These are phyloP conservation scores for Athene noctua DNA, from an alignment of 2,113 vertebrate genomes.

Conservation along the genomic window DNA sequence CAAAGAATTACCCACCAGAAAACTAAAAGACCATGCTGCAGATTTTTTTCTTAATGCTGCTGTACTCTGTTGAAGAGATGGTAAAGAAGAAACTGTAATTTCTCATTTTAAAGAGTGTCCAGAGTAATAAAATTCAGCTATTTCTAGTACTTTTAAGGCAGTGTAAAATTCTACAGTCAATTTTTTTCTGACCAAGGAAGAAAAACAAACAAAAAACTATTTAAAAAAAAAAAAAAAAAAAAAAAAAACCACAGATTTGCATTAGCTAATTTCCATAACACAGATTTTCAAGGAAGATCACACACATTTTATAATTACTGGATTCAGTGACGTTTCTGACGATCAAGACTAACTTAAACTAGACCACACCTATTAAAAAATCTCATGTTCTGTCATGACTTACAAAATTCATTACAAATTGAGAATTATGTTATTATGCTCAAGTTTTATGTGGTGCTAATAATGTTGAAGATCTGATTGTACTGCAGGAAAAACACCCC, in stretches of 20 bases:
- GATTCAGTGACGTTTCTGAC: neutral
- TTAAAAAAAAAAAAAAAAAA: neutral
- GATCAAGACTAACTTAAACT: neutral
- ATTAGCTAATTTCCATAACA: neutral
- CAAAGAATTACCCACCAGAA: neutral
- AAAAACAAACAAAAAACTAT: neutral
- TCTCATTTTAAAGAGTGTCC: neutral
- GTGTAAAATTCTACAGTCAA: neutral
- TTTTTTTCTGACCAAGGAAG: neutral
- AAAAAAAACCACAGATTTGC: neutral
- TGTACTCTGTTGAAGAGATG: neutral
- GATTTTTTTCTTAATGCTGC: neutral
- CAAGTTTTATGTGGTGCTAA: neutral
- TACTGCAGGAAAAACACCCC: neutral
- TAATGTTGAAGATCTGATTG: neutral
- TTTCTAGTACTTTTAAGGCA: neutral
- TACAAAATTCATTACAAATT: neutral
- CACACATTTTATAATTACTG: neutral
- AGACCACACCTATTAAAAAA: neutral
- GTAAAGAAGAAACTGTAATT: neutral
- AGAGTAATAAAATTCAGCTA: neutral
- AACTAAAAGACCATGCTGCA: neutral
- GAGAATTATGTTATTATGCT: neutral
- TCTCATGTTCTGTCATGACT: neutral
- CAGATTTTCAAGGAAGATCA: neutral